These are phyloP conservation scores for Brachirus orientalis DNA, from an alignment of 2,113 vertebrate species.

Conservation along the genomic window DNA sequence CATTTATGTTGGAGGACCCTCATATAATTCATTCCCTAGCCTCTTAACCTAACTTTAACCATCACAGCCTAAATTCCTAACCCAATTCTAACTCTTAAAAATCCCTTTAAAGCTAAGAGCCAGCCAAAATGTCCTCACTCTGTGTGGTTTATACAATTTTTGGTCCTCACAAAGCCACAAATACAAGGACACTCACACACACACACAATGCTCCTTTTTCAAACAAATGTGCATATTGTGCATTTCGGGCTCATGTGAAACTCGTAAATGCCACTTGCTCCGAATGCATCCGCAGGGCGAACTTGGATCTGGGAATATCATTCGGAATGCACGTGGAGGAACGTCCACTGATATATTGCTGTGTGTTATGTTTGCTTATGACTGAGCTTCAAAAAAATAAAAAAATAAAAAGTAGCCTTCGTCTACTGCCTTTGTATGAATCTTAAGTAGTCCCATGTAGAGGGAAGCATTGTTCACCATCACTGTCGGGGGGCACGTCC, in stretches of 20 bases:
- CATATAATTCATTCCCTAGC: too few relatives aligned
- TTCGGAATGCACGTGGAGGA: conserved; percentile 51
- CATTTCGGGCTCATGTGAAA: neutral
- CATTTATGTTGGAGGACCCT: too few relatives aligned
- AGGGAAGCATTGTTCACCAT: conserved; percentile 68
- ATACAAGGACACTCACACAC: neutral
- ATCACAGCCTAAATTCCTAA: too few relatives aligned
- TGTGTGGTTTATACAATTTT: too few relatives aligned
- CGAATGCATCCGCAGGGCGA: neutral
- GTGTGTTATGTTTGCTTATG: conserved; percentile 67
- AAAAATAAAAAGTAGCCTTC: conserved; percentile 39
- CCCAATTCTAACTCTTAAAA: too few relatives aligned
- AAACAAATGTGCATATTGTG: neutral
- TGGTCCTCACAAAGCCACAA: too few relatives aligned
- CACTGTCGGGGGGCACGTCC: conserved; percentile 66
- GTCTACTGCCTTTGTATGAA: conserved; percentile 66
- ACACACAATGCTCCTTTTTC: neutral
- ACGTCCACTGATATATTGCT: conserved; percentile 57
- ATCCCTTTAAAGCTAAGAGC: too few relatives aligned
- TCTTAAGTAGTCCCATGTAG: conserved; percentile 72
- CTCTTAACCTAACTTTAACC: too few relatives aligned
- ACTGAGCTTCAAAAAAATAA: conserved; percentile 6
- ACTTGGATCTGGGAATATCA: conserved; percentile 45
- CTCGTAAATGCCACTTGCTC: neutral
- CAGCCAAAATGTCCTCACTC: too few relatives aligned